phyloP scores from a whole-genome alignment of 2,797 vertebrate genomes.

The Crypturellus tataupa region DNA sequence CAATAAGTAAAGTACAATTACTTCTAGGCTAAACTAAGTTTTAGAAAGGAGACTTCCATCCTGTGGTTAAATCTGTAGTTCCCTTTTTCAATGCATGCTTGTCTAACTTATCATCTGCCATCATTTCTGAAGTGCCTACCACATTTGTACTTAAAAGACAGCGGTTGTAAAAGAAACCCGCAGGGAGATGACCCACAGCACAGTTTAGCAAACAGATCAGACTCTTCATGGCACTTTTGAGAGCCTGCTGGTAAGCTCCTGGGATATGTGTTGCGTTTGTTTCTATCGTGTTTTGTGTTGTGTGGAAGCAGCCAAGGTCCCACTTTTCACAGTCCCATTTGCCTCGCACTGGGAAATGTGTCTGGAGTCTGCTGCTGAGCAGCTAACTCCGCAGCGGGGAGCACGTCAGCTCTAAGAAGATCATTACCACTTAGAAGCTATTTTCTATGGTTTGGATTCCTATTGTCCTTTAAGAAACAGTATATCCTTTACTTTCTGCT shows the following conservation, averaged over 20 bases:
- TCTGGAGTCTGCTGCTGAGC: neutral
- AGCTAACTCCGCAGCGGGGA: neutral
- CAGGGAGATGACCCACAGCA: neutral
- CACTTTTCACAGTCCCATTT: neutral
- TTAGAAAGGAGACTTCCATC: neutral
- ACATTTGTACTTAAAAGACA: neutral
- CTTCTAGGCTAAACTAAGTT: neutral
- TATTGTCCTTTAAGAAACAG: neutral
- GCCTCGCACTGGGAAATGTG: neutral
- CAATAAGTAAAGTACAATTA: neutral
- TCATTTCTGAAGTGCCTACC: conserved; percentile 1
- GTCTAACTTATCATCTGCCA: conserved; percentile 17
- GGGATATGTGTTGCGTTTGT: neutral
- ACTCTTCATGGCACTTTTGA: neutral
- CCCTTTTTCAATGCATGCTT: conserved; percentile 33
- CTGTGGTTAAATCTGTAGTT: conserved; percentile 27
- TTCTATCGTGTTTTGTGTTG: neutral
- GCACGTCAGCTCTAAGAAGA: neutral
- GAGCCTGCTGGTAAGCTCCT: conserved; percentile 5
- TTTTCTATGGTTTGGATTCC: neutral
- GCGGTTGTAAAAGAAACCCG: neutral
- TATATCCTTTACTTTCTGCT: neutral
- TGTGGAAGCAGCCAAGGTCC: neutral
- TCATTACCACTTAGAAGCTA: neutral
- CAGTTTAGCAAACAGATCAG: fast-evolving